Conservation (phyloP, 2,113 vertebrate species). For the Rhinoderma darwinii region DNA sequence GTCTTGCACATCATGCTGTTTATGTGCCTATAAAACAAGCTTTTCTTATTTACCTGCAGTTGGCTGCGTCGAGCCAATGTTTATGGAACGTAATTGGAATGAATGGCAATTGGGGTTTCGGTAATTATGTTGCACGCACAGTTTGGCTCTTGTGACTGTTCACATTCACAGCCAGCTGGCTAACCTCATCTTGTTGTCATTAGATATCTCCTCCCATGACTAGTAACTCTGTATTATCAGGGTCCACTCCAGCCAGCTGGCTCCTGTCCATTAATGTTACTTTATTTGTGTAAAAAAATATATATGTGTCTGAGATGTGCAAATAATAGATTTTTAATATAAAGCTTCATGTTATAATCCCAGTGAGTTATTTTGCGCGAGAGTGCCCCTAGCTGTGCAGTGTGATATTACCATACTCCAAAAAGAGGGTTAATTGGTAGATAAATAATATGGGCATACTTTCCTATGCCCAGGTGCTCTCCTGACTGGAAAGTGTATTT, state of each 20-base stretch:
- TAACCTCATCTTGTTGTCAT: slow-evolving; percentile 32
- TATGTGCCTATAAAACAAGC: background rate
- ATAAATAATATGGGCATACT: background rate
- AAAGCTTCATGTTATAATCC: background rate
- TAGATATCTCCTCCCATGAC: slow-evolving; percentile 15
- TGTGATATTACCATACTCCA: background rate
- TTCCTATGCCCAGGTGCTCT: background rate
- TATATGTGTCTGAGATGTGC: background rate
- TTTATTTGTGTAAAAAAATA: background rate
- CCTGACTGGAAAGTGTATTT: background rate
- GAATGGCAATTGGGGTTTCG: slow-evolving; percentile 14
- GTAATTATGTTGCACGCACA: background rate
- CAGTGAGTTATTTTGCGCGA: too few species aligned
- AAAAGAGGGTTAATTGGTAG: slow-evolving; percentile 5
- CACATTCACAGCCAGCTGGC: slow-evolving; percentile 34
- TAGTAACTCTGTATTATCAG: slow-evolving; percentile 28
- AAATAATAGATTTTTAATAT: background rate
- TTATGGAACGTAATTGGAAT: slow-evolving; percentile 22
- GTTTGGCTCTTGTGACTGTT: background rate
- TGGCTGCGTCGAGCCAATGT: background rate
- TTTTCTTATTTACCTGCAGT: slow-evolving; percentile 13
- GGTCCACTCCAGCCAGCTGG: background rate
- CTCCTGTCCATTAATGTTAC: background rate
- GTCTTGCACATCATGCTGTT: background rate
- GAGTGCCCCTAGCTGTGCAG: background rate